phyloP scores from a whole-genome alignment of 2,113 vertebrate genomes.

The Aix galericulata region DNA sequence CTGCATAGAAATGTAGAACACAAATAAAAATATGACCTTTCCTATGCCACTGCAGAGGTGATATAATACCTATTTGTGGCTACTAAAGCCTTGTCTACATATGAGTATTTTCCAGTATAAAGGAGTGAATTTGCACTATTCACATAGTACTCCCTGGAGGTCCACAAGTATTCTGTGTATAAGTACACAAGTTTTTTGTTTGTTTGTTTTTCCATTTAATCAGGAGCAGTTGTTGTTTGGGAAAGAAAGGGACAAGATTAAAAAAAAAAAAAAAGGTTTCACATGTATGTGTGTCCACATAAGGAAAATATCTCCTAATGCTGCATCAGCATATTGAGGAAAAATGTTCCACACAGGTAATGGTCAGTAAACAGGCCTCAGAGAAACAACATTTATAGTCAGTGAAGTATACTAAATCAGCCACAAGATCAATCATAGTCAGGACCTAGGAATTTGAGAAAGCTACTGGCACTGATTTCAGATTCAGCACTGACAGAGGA shows the following conservation, averaged over 20 bases:
- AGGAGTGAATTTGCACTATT: not conserved
- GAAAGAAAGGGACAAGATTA: not conserved
- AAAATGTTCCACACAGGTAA: not conserved
- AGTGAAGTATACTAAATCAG: not conserved
- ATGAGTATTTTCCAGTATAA: not conserved
- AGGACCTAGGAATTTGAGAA: not conserved
- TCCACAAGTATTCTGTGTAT: not conserved
- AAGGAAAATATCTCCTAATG: not conserved
- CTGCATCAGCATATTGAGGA: not conserved
- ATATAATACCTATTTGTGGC: not conserved
- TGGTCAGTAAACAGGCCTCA: not conserved
- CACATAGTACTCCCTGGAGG: not conserved
- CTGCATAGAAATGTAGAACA: not conserved
- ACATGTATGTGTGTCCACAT: not conserved
- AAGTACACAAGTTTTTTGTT: not conserved
- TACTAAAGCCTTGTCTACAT: not conserved
- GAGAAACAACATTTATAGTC: not conserved
- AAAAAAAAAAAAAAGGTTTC: not conserved
- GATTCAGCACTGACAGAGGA: not conserved
- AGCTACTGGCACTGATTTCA: not conserved
- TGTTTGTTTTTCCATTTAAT: not conserved
- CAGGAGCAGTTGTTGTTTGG: not conserved
- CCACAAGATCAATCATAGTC: not conserved
- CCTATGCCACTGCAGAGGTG: not conserved
- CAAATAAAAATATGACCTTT: not conserved